Base-by-base conservation (phyloP, 2,797 vertebrate species). In the Lithobates pipiens region DNA sequence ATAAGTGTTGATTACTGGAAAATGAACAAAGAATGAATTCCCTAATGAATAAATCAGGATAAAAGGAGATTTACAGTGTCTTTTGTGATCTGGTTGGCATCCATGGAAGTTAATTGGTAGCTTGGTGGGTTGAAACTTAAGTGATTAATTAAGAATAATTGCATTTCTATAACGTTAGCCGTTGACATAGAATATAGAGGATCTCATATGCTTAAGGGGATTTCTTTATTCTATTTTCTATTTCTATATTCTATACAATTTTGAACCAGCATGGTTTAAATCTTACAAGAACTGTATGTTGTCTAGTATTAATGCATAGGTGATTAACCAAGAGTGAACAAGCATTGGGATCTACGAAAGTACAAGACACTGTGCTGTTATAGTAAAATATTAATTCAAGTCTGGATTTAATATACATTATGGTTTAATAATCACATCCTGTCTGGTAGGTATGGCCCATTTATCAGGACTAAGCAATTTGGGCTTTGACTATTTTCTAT, bases 121-220 rank as follows among this genome's bases (percentile, higher is more conserved):
- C 71, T 80, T 76, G 61, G 63, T 39, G 73, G 61, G 77, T 29
- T 81, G 29, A 81, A 79, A 81, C 76, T 86, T 82, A 86, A 72
- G 74, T 76, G 79, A 54, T 81, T 75, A 86, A 81, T 86, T 81
- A 85, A 42, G 34, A 81, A 80, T 76, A 85, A 76, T 85, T 80
- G 44, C 54, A 74, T 80, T 85, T 61, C 61, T 78, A 63, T 67
- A 85, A 67, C 32, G 36, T 25, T 79, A 73, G 54, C 23, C 15
- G 54, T 72, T 77, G 18, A 50, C 15, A 61, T 39, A 8, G 29
- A 73, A 18, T 57, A 54, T 11, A 81, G 69, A 42, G 70, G 39
- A 44, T 54, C 27, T 3, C 80, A 82, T 42, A 63, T 71, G 42
- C 80, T 73, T 82, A 74, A 74, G 80, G 70, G 80, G 80, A 74